Conservation (phyloP, 2,113 vertebrate genomes). For the Phyllostomus hastatus region DNA sequence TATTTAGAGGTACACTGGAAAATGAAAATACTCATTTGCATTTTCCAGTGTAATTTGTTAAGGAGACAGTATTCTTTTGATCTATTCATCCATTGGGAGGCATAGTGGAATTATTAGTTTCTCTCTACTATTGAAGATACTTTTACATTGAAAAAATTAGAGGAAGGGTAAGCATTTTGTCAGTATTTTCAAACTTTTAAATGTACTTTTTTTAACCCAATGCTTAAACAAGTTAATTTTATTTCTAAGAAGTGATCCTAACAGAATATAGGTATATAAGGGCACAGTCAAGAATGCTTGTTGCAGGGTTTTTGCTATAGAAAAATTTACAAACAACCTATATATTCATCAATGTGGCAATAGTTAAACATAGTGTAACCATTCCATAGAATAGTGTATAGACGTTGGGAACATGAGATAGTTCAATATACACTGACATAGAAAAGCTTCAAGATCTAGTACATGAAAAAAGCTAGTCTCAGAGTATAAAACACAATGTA, state of each 20-base stretch:
- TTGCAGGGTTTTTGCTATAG: neutral
- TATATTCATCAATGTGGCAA: neutral
- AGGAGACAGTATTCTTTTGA: neutral
- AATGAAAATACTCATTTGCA: neutral
- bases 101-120: neutral
- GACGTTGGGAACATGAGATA: neutral
- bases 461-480: neutral
- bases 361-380: neutral
- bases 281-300: neutral
- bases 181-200: neutral
- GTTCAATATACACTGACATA: neutral
- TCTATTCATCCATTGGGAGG: neutral
- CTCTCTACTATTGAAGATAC: neutral
- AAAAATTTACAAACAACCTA: neutral
- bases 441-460: neutral
- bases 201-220: neutral
- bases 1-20: neutral
- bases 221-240: neutral
- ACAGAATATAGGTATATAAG: neutral
- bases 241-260: neutral
- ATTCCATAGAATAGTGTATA: neutral
- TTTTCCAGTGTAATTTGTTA: neutral
- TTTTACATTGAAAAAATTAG: neutral
- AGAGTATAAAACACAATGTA: neutral
- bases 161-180: neutral